Conservation (phyloP, 2,797 vertebrate species). For the Melopsittacus undulatus region DNA sequence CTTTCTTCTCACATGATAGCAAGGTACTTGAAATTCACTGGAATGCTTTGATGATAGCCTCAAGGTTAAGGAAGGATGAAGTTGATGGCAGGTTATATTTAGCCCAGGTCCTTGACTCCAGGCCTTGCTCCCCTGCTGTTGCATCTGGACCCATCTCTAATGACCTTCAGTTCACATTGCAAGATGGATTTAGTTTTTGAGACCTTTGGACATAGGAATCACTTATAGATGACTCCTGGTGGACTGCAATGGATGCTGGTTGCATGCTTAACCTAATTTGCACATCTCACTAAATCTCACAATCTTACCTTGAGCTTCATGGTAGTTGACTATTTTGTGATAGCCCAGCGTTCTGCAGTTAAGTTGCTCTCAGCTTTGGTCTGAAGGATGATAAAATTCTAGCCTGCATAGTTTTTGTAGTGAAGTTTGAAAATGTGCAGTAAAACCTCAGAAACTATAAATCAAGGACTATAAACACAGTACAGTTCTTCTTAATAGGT, state of each 20-base stretch:
- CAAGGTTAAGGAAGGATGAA: not conserved
- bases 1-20: not conserved
- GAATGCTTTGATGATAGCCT: not conserved
- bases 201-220: not conserved
- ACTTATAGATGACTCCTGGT: not conserved
- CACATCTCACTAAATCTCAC: not conserved
- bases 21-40: not conserved
- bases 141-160: not conserved
- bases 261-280: rapidly evolving
- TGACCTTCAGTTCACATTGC: not conserved
- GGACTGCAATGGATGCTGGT: rapidly evolving
- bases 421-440: not conserved
- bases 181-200: not conserved
- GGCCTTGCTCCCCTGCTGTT: not conserved
- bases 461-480: not conserved
- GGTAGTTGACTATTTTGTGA: not conserved
- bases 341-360: not conserved
- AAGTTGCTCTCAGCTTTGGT: not conserved
- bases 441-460: not conserved
- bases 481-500: not conserved
- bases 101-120: not conserved
- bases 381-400: not conserved
- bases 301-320: not conserved
- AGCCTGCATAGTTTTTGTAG: not conserved
- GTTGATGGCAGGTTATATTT: not conserved